A percentile compares a stretch with the other conserved stretches of the same genome.
These are phyloP conservation scores for Ascidia mentula DNA, from an alignment of 23 tunicate species.

Conservation along the genomic window DNA sequence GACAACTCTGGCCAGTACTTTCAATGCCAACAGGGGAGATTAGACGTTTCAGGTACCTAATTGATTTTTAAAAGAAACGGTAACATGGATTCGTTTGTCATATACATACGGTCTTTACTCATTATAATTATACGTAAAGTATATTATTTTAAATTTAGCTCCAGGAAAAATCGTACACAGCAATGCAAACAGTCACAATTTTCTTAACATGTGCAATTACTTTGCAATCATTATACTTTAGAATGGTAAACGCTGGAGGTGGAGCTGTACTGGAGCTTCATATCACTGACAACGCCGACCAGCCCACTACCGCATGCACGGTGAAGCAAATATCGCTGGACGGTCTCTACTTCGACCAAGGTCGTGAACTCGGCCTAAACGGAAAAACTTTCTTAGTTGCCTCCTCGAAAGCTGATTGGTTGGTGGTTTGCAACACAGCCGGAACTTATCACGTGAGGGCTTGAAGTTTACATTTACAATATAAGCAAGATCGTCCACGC, in stretches of 20 bases:
- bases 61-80: no score
- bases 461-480: background rate
- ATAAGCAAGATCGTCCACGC: no score
- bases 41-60: slow-evolving; percentile 83
- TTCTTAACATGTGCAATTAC: no score
- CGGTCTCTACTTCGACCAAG: slow-evolving; percentile 53
- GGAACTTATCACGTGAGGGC: slow-evolving; percentile 63
- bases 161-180: no score
- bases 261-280: slow-evolving; percentile 18
- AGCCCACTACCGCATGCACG: slow-evolving; percentile 18
- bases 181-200: no score
- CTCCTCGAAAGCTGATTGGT: slow-evolving; percentile 60
- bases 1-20: slow-evolving; percentile 52
- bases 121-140: no score
- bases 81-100: no score
- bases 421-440: slow-evolving; percentile 52
- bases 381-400: slow-evolving; percentile 52
- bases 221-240: no score
- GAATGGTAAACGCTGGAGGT: slow-evolving; percentile 66
- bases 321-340: slow-evolving; percentile 52
- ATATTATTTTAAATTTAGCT: no score
- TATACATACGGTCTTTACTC: no score
- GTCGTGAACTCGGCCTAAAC: background rate
- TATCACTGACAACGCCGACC: slow-evolving; percentile 11
- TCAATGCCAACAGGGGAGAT: slow-evolving; percentile 36